Evolutionary conservation across 2,888 invertebrate genomes (phyloP), one percentile per base, ranked within the genome.

Genomic region (Sphaerophoria taeniata): DNA sequence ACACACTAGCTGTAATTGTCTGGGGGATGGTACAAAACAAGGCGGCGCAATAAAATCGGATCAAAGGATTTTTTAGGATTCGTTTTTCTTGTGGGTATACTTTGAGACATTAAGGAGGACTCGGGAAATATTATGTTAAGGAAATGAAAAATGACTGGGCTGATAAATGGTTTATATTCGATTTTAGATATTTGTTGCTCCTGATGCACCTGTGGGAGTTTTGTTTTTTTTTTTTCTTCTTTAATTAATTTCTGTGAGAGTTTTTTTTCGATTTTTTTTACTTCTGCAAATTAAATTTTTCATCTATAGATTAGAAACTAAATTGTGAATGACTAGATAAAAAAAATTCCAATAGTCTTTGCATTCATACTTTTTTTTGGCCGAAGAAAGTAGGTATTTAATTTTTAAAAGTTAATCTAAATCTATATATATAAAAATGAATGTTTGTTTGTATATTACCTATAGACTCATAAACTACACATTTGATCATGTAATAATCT

Each of bases 31-130:
- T 55, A 79, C 74, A 79, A 24, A 70, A 79, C 74, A 79, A 73
- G 85, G 76, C 85, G 85, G 81, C 70, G 85, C 73, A 81, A 77
- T 85, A 77, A 81, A 81, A 81, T 70, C 69, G 60, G 81, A 81
- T 85, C 85, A 85, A 85, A 81, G 81, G 77, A 73, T 61, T 31
- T 12, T 36, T 12, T 6, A 47, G 43, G 24, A 58, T 33, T 6
- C 33, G 43, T 12, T 24, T 31, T 49, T 49, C 34, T 16, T 24
- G 34, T 34, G 49, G 24, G 11, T 16, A 36, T 70, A 80, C 67
- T 74, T 43, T 6, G 36, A 14, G 65, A 34, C 9, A 56, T 6
- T n/a, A 33, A 24, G 51, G 34, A 51, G 58, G 36, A 71, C 55
- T 33, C 3, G 4, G 12, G 9, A n/a, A 3, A 43, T 11, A 12